Evolutionary conservation across 2,888 invertebrate species (phyloP).

Genomic region (Phaedon cochleariae): DNA sequence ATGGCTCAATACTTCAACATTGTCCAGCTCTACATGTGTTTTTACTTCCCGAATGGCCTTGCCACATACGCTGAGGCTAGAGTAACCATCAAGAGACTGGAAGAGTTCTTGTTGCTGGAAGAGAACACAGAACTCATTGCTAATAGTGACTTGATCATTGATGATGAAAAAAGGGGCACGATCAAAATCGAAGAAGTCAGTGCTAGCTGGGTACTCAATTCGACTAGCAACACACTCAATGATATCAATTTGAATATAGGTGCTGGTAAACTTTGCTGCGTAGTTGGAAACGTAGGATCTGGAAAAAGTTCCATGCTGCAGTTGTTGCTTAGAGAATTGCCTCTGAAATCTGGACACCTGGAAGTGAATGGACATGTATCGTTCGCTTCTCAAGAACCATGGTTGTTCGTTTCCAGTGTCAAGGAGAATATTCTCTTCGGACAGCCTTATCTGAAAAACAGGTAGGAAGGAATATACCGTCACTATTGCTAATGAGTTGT

Average conservation of each 20-base stretch:
- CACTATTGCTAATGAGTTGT: no score
- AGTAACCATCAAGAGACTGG: conserved; percentile 48
- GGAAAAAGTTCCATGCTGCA: conserved; percentile 76
- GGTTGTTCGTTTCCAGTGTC: conserved; percentile 77
- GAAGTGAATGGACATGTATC: conserved; percentile 70
- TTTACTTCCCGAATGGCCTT: conserved; percentile 48
- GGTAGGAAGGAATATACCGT: conserved; percentile 50
- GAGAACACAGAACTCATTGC: conserved; percentile 38
- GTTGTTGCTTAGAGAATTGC: conserved; percentile 76
- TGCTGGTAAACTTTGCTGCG: conserved; percentile 59
- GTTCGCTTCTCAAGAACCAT: conserved; percentile 83
- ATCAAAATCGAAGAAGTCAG: conserved; percentile 41
- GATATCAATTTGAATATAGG: conserved; percentile 63
- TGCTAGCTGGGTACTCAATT: conserved; percentile 50
- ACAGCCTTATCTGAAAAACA: conserved; percentile 66
- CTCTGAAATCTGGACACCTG: conserved; percentile 68
- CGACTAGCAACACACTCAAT: conserved; percentile 56
- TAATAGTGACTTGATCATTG: conserved; percentile 33
- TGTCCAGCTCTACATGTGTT: conserved; percentile 62
- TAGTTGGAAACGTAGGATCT: conserved; percentile 71
- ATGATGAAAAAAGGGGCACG: conserved; percentile 47
- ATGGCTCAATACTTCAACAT: conserved; percentile 81
- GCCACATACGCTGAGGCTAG: conserved; percentile 48
- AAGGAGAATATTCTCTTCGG: conserved; percentile 85
- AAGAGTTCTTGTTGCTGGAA: conserved; percentile 47